Evolutionary conservation across 2,113 vertebrate species (phyloP).

Genomic region (Motacilla tschutschensis): DNA sequence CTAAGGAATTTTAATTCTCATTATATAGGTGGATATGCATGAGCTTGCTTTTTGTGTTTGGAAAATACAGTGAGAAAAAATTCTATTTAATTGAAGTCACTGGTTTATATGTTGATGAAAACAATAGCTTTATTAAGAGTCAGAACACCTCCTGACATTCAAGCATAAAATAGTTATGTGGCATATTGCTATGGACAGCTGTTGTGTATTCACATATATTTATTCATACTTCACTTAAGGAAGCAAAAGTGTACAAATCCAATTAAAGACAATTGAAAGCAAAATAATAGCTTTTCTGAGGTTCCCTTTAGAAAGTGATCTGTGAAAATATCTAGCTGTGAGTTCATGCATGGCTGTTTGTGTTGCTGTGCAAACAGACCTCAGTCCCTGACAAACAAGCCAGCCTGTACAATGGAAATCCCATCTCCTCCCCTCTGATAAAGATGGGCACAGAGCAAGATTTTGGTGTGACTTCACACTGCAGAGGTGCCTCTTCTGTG

Average conservation of each 20-base stretch:
- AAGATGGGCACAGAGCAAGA: not conserved
- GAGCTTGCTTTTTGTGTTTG: not conserved
- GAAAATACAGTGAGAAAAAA: not conserved
- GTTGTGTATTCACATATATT: not conserved
- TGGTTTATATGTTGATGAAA: not conserved
- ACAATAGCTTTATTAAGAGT: not conserved
- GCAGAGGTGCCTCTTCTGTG: not conserved
- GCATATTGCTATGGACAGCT: not conserved
- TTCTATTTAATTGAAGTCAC: not conserved
- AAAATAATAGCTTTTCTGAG: not conserved
- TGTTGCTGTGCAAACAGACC: slow-evolving; percentile 25
- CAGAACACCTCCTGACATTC: not conserved
- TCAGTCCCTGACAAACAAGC: not conserved
- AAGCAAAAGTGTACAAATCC: not conserved
- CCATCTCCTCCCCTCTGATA: not conserved
- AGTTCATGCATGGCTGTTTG: not conserved
- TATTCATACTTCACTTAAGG: not conserved
- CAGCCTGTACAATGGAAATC: not conserved
- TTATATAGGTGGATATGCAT: not conserved
- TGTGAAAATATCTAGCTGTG: not conserved
- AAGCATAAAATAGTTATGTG: not conserved
- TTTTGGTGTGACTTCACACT: not conserved
- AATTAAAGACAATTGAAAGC: not conserved
- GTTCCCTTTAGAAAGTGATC: not conserved
- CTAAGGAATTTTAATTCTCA: not conserved